phyloP scores from a whole-genome alignment of 2,888 invertebrate species.

The Melanophora roralis region DNA sequence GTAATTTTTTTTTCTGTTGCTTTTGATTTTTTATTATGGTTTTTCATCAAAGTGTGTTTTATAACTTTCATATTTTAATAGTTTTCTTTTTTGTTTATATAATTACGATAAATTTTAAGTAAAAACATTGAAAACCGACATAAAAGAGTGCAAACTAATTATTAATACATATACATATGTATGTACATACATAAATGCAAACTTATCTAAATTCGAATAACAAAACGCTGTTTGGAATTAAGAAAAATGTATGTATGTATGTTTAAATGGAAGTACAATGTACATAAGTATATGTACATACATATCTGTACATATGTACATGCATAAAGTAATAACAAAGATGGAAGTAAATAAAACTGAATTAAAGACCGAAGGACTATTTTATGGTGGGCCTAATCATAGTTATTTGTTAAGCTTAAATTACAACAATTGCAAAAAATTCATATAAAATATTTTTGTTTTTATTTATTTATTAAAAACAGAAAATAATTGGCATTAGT shows the following conservation, averaged over 20 bases:
- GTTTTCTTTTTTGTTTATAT: slow-evolving; percentile 2
- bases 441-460: no score
- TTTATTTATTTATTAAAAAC: no score
- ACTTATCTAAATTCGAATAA: background rate
- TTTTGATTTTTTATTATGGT: slow-evolving; percentile 40
- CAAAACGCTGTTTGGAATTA: background rate
- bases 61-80: no score
- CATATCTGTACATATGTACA: no score
- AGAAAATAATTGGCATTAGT: no score
- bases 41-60: slow-evolving; percentile 22
- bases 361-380: background rate
- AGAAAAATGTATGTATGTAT: no score
- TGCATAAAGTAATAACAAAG: background rate
- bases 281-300: no score
- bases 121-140: slow-evolving; percentile 20
- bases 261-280: no score
- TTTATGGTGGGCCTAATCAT: slow-evolving; percentile 32
- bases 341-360: background rate
- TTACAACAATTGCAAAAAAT: no score
- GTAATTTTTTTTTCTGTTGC: slow-evolving; percentile 55
- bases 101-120: background rate
- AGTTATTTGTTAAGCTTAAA: slow-evolving; percentile 27
- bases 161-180: background rate
- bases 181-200: background rate
- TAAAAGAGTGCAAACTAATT: no score